Percentiles rank a stretch among this genome's conserved stretches.
These are phyloP conservation scores for Drosophila melanogaster DNA, from an alignment of 1,140 invertebrate species.

Conservation along the genomic window Release_6_plus_ISO1_MT NC_004354.4:8167501-8168000, in stretches of 20 bases:
- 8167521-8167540: slow-evolving; percentile 16
- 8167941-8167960: slow-evolving; percentile 79
- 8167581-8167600: background rate
- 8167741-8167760: slow-evolving; percentile 17
- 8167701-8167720: background rate
- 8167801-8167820: slow-evolving; percentile 78
- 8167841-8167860: slow-evolving; percentile 76
- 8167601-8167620: background rate
- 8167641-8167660: slow-evolving; percentile 13
- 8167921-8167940: slow-evolving; percentile 77
- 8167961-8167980: slow-evolving; percentile 76
- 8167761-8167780: background rate
- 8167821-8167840: slow-evolving; percentile 81
- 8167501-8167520: slow-evolving; percentile 12
- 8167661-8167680: background rate
- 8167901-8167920: slow-evolving; percentile 79
- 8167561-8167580: too few species aligned
- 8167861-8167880: slow-evolving; percentile 53
- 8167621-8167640: slow-evolving; percentile 1
- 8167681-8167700: background rate
- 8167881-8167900: slow-evolving; percentile 15
- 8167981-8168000: slow-evolving; percentile 64
- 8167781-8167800: slow-evolving; percentile 65
- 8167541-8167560: slow-evolving; percentile 8
- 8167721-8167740: background rate